Base-by-base conservation (phyloP, 2,113 vertebrate genomes). In the Cyprinodon variegatus region DNA sequence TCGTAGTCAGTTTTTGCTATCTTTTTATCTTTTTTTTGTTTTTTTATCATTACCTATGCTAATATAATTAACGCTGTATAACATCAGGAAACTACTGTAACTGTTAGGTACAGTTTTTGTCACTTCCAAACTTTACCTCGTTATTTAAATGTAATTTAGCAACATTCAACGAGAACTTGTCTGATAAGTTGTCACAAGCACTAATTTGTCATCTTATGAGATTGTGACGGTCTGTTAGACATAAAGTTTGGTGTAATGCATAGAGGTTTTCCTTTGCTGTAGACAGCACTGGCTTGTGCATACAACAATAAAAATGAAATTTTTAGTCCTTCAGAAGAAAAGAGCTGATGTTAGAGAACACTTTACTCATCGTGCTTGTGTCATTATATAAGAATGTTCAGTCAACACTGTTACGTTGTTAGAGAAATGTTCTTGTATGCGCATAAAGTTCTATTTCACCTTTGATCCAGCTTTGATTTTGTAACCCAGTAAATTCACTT, bases 391-490 rank as follows among this genome's bases (percentile, higher is more conserved):
- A 11, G 43, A 45, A 2, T 11, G 9, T 45, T 7, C 9, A 53
- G 50, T 53, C 50, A 53, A 20, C 50, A 14, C 7, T 20, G 9
- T 1, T 53, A 53, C 8, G 17, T 53, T 6, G 17, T 53, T 17
- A 53, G 8, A 53, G 50, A 53, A 53, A 53, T 15, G 2, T 53
- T 53, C 48, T 53, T 74, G 66, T 22, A 70, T 78, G 36, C 13
- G 2, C 4, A 76, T 39, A 39, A 12, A 65, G 37, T 8, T 60
- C 5, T 7, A 4, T 71, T 68, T 72, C 39, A 53, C 48, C 62
- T 73, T 73, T 77, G 38, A 75, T 53, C 79, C 48, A 77, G 69
- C 69, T 7, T 72, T n/a, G 50, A 6, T 53, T 53, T 53, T 53
- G 50, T 53, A 53, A 53, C 50, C 50, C 50, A 79, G 82, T 67